Percentiles rank a stretch among this genome's conserved stretches.
phyloP scores from a whole-genome alignment of 64 coral and sea anemone species.

The Acropora tenuis region DNA sequence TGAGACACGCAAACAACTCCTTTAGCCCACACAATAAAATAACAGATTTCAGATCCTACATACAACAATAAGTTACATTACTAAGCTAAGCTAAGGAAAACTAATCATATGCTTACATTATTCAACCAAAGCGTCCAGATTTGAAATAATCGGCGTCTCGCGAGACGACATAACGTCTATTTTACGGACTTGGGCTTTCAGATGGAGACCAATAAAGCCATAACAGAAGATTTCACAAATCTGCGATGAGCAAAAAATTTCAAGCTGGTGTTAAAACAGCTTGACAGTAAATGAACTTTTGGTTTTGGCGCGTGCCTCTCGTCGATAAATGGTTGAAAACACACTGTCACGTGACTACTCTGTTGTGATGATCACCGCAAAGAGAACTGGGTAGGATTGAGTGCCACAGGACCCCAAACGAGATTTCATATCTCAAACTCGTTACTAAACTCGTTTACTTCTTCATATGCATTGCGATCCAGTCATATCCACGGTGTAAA shows the following conservation, averaged over 20 bases:
- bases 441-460: too few relatives aligned
- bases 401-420: too few relatives aligned
- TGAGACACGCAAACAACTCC: not conserved
- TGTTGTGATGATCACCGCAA: not conserved
- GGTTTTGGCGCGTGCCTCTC: slow-evolving; percentile 86
- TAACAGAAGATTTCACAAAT: not conserved
- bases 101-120: slow-evolving; percentile 9
- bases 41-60: not conserved
- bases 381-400: not conserved
- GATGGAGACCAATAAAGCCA: not conserved
- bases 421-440: too few relatives aligned
- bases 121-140: slow-evolving; percentile 30
- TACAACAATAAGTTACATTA: not conserved
- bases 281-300: slow-evolving; percentile 26
- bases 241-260: not conserved
- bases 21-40: not conserved
- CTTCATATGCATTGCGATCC: too few relatives aligned
- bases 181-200: not conserved
- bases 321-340: slow-evolving; percentile 31
- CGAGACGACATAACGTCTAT: not conserved
- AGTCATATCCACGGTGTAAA: too few relatives aligned
- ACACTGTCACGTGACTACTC: slow-evolving; percentile 4
- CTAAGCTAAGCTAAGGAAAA: too few relatives aligned
- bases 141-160: not conserved
- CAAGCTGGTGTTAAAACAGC: not conserved